phyloP scores from a whole-genome alignment of 2,113 vertebrate species.

The Eupsittula cactorum region DNA sequence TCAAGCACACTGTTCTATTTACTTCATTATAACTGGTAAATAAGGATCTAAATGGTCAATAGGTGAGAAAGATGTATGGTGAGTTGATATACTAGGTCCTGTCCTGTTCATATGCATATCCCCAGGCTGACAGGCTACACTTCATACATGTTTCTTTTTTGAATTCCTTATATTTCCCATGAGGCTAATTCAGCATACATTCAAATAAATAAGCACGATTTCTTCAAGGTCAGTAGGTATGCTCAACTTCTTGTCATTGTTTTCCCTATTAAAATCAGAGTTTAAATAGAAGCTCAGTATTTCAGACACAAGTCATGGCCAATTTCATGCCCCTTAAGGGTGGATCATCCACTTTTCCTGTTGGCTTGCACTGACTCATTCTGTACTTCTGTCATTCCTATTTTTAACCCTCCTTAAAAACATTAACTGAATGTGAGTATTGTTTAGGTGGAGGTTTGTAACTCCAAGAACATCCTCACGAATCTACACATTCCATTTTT shows the following conservation, averaged over 20 bases:
- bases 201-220: neutral
- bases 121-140: neutral
- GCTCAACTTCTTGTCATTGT: neutral
- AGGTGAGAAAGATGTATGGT: neutral
- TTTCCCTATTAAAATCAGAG: neutral
- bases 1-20: neutral
- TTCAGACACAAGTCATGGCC: neutral
- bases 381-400: neutral
- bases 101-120: neutral
- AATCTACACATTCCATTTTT: neutral
- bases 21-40: neutral
- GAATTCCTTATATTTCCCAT: neutral
- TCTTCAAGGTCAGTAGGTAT: neutral
- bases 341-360: neutral
- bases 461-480: neutral
- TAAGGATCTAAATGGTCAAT: neutral
- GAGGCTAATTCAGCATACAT: neutral
- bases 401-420: neutral
- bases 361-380: neutral
- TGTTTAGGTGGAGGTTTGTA: neutral
- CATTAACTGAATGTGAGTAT: neutral
- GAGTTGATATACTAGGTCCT: neutral
- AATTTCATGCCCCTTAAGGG: neutral
- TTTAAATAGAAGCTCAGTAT: neutral
- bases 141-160: neutral